phyloP scores from a whole-genome alignment of 2,113 vertebrate species.

The Brachyhypopomus gauderio region DNA sequence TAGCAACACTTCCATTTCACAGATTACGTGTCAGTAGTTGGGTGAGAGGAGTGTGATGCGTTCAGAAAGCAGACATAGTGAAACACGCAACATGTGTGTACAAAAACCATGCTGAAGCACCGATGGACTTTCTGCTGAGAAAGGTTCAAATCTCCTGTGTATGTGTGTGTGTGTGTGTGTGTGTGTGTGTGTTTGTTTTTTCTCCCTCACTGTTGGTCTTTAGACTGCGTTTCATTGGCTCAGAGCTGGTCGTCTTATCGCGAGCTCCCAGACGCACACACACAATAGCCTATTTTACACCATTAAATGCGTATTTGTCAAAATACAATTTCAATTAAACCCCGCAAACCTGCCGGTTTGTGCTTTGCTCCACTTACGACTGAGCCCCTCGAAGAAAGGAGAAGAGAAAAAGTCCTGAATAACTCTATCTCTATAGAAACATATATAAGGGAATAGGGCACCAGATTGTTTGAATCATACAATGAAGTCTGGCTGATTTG shows the following conservation, averaged over 20 bases:
- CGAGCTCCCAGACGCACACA: slow-evolving; percentile 70
- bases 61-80: slow-evolving; percentile 47
- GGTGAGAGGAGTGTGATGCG: slow-evolving; percentile 39
- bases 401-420: slow-evolving; percentile 27
- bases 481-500: slow-evolving; percentile 35
- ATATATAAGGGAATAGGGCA: slow-evolving; percentile 25
- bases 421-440: slow-evolving; percentile 36
- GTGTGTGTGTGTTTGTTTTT: slow-evolving; percentile 24
- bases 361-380: slow-evolving; percentile 56
- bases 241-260: slow-evolving; percentile 75
- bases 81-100: slow-evolving; percentile 50
- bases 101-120: slow-evolving; percentile 57
- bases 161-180: slow-evolving; percentile 28
- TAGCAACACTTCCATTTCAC: slow-evolving; percentile 45
- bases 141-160: slow-evolving; percentile 39
- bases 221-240: slow-evolving; percentile 66
- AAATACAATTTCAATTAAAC: slow-evolving; percentile 81
- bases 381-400: slow-evolving; percentile 51
- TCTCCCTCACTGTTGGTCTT: slow-evolving; percentile 59
- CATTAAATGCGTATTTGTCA: slow-evolving; percentile 80
- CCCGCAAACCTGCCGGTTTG: slow-evolving; percentile 58
- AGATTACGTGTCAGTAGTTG: slow-evolving; percentile 44
- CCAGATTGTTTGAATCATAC: slow-evolving; percentile 39
- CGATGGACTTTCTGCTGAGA: slow-evolving; percentile 36
- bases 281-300: slow-evolving; percentile 79